A percentile compares a stretch with the other conserved stretches of the same genome.
Conservation (phyloP, 2,113 vertebrate genomes). For the Gopherus flavomarginatus region DNA sequence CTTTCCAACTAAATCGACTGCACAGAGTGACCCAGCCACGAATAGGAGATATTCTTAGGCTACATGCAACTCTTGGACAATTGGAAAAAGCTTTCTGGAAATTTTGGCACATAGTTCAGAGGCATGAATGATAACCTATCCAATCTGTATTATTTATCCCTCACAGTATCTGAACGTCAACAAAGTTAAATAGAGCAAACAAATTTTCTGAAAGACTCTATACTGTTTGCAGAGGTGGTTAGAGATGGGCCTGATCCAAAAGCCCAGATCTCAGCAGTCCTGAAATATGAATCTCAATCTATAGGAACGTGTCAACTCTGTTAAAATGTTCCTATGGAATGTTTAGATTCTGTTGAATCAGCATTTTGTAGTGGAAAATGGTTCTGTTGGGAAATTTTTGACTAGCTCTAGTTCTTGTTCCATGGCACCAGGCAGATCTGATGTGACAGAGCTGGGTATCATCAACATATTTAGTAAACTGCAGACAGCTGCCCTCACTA, state of each 20-base stretch:
- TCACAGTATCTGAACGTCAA: neutral
- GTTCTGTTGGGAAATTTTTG: neutral
- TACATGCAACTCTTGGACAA: neutral
- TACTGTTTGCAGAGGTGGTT: neutral
- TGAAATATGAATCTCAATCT: neutral
- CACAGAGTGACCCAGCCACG: neutral
- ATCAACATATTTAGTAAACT: neutral
- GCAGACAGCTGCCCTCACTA: neutral
- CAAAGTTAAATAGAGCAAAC: neutral
- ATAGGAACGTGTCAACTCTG: neutral
- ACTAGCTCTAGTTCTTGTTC: neutral
- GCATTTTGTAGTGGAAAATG: neutral
- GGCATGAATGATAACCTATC: constrained; percentile 14
- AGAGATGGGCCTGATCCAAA: neutral
- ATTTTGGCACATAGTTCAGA: neutral
- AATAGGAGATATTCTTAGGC: neutral
- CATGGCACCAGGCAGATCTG: neutral
- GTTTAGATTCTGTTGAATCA: neutral
- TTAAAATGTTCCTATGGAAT: neutral
- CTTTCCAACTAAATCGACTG: neutral
- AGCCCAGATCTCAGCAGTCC: neutral
- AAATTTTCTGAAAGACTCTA: neutral
- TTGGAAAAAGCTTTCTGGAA: neutral
- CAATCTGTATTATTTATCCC: neutral
- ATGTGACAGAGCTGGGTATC: neutral